Evolutionary conservation across 1,140 invertebrate species (phyloP), one percentile per base, ranked within the genome.

Genomic region (Lepidurus arcticus): DNA sequence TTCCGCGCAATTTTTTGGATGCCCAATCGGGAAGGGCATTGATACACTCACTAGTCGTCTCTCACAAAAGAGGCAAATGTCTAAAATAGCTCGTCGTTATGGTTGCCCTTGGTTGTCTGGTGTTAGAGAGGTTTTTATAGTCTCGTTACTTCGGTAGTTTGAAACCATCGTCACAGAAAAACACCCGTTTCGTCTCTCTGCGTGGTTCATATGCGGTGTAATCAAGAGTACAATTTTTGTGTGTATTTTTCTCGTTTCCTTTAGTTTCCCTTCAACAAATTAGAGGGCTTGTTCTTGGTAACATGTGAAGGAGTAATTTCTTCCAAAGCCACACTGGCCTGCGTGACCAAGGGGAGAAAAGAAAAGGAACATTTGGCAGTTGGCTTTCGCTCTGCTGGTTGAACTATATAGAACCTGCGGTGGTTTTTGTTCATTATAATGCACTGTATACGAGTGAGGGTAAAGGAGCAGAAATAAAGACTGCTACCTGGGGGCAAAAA

Each of bases 281-380:
- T 9, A 21, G 13, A 65, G 21, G n/a, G 53, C 53, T 65, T 65
- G 53, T 65, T 65, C 53, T 65, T 34, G 21, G 53, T 65, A 65
- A 21, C 16, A 65, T 65, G 53, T 65, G 53, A 65, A 65, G 53
- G 21, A 65, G 13, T 65, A 65, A 65, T 65, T 65, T 65, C 9
- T 21, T 65, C 53, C 53, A 13, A 65, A 65, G 53, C 53, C 53
- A 65, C 53, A 21, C n/a, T 65, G 53, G 53, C 53, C 53, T 65
- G 13, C 53, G 53, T 65, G 53, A 13, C 53, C 53, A 65, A 65
- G 53, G 7, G 53, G 53, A 65, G 13, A 21, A 21, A 13, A 13
- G 34, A 65, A 65, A 16, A 16, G 6, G 16, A 47, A 47, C 16
- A 65, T 21, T 65, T 21, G 5, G 53, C 4, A 21, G 53, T 65